Percentiles rank a stretch among this genome's conserved stretches.
Evolutionary conservation across 2,113 vertebrate species (phyloP).

Genomic region (Motacilla tschutschensis): DNA sequence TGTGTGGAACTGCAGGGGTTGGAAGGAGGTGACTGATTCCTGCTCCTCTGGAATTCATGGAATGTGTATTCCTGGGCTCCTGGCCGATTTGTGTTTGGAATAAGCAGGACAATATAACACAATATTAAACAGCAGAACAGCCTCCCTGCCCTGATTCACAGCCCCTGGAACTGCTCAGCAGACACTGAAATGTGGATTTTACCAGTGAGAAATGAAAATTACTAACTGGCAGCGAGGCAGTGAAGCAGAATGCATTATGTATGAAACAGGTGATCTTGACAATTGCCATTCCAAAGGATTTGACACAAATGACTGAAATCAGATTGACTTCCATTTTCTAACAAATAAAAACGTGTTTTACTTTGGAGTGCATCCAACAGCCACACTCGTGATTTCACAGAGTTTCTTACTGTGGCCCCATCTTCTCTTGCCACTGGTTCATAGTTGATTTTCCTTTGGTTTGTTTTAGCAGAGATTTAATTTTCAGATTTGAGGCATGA

Average conservation of each 20-base stretch:
- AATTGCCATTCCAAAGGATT: neutral
- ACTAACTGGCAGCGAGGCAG: neutral
- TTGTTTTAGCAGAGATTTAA: neutral
- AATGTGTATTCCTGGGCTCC: neutral
- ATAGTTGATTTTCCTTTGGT: neutral
- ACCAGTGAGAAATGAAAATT: neutral
- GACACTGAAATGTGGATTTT: neutral
- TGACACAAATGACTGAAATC: neutral
- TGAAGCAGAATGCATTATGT: neutral
- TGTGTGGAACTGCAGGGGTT: neutral
- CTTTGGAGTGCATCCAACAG: neutral
- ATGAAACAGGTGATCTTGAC: neutral
- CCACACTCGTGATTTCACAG: neutral
- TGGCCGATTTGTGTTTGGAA: neutral
- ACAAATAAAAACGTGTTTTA: neutral
- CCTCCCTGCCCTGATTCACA: neutral
- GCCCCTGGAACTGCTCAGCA: neutral
- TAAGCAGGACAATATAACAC: neutral
- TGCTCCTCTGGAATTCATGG: neutral
- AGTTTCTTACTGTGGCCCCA: neutral
- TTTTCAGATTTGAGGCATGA: constrained; percentile 9
- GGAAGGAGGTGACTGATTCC: neutral
- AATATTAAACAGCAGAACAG: neutral
- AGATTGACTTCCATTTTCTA: neutral
- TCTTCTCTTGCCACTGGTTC: neutral